Evolutionary conservation across 1,140 invertebrate species (phyloP), one percentile per base, ranked within the genome.

Genomic region (Teleogryllus occipitalis): DNA sequence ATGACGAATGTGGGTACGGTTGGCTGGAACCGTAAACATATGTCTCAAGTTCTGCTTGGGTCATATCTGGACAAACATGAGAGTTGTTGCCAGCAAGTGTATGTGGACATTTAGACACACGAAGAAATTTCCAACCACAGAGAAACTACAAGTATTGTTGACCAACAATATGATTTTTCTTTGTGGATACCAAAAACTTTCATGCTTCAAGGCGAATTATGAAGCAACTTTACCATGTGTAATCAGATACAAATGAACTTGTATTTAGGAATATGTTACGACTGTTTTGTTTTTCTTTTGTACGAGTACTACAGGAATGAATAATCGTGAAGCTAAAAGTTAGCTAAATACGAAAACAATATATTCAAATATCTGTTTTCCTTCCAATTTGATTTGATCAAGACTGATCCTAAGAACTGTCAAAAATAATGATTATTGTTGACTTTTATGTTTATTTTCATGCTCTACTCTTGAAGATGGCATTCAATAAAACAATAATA

Each of bases 1-100:
- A 91, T 90, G 90, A 91, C 90, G 80, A 76, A 78, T 74, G 80
- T 81, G 81, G 81, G 47, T 80, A 80, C 80, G 81, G 81, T 80
- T 80, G 80, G 79, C n/a, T 74, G 74, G 80, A 80, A 80, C 81
- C 81, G 80, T 80, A 81, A 14, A 14, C 18, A 65, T 65, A 65
- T 65, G 54, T 10, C 54, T 65, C 54, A 65, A 65, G 18, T 65
- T 65, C 10, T 18, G 18, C 18, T 65, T 65, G 54, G 18, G 54
- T 65, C 54, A 65, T 65, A 14, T 18, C 54, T 65, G 54, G 54
- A 65, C 54, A 65, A 14, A 18, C 18, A 65, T 65, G 10, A 65
- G 54, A 65, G 54, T 65, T 65, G 18, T 65, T 18, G 54, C 54
- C 54, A 65, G 54, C 54, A 18, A 65, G 54, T 65, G 54, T 65